Percentiles rank a stretch among this genome's conserved stretches.
Conservation (phyloP, 2,797 vertebrate species). For the Crenuchus spilurus region DNA sequence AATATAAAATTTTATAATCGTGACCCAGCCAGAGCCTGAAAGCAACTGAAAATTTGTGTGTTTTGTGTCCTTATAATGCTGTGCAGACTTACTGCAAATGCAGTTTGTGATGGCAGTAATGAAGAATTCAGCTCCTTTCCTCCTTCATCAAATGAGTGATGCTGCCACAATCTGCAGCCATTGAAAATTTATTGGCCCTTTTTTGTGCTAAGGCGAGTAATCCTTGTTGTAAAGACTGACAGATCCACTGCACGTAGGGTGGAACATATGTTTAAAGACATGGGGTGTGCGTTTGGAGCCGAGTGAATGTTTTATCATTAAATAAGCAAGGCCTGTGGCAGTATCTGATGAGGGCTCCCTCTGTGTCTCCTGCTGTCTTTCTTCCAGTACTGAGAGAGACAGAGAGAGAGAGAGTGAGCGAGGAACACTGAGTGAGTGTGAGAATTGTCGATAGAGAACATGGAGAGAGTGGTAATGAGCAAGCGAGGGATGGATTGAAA, state of each 20-base stretch:
- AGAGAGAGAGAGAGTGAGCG: conserved; percentile 31
- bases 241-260: not conserved
- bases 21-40: no score
- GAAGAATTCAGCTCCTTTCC: not conserved
- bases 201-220: not conserved
- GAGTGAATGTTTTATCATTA: conserved; percentile 28
- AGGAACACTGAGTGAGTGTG: conserved; percentile 49
- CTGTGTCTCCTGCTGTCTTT: conserved; percentile 27
- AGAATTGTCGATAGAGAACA: conserved; percentile 34
- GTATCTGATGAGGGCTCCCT: conserved; percentile 33
- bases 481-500: conserved; percentile 32
- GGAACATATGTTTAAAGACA: conserved; percentile 31
- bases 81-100: no score
- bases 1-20: no score
- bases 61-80: no score
- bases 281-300: not conserved
- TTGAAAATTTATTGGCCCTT: not conserved
- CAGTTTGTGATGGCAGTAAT: not conserved
- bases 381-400: conserved; percentile 2
- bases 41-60: no score
- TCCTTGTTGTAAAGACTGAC: conserved; percentile 22
- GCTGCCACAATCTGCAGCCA: not conserved
- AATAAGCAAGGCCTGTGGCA: conserved; percentile 7
- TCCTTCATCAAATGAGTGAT: not conserved
- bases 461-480: conserved; percentile 36